phyloP scores from a whole-genome alignment of 2,888 invertebrate genomes.

The Koerneria pararmatus region DNA sequence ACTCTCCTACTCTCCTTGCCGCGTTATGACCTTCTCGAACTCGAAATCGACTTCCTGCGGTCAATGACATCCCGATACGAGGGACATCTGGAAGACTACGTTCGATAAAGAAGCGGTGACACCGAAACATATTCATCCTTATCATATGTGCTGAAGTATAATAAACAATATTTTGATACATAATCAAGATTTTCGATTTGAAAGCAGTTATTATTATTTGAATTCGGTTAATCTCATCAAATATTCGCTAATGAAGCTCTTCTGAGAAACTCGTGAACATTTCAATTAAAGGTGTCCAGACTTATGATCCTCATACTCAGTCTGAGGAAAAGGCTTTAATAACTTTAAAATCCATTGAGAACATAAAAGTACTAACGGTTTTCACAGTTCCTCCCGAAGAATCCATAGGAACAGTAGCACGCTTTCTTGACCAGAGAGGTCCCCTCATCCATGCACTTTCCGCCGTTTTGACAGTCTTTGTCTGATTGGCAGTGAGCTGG shows the following conservation, averaged over 20 bases:
- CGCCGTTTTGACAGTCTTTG: slow-evolving; percentile 49
- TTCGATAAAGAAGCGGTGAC: no score
- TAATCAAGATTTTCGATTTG: no score
- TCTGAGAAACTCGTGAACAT: slow-evolving; percentile 1
- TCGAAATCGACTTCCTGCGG: no score
- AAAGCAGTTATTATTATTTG: no score
- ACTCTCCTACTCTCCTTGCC: no score
- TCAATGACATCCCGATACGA: no score
- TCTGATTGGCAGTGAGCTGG: slow-evolving; percentile 46
- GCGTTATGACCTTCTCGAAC: no score
- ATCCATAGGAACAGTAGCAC: slow-evolving; percentile 53
- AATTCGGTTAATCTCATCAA: background rate
- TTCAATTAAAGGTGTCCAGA: slow-evolving; percentile 3
- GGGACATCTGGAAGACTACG: no score
- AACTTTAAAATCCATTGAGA: background rate
- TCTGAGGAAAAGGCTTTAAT: background rate
- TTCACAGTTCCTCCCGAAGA: slow-evolving; percentile 50
- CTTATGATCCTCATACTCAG: slow-evolving; percentile 12
- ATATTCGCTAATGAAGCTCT: background rate
- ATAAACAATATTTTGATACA: no score
- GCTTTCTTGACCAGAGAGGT: slow-evolving; percentile 33
- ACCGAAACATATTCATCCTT: no score
- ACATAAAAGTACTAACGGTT: slow-evolving; percentile 33
- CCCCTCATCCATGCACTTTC: slow-evolving; percentile 43
- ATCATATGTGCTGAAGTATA: no score